A percentile compares a stretch with the other conserved stretches of the same genome.
These are phyloP conservation scores for Lutra lutra DNA, from an alignment of 2,797 vertebrate genomes.

Conservation along the genomic window DNA sequence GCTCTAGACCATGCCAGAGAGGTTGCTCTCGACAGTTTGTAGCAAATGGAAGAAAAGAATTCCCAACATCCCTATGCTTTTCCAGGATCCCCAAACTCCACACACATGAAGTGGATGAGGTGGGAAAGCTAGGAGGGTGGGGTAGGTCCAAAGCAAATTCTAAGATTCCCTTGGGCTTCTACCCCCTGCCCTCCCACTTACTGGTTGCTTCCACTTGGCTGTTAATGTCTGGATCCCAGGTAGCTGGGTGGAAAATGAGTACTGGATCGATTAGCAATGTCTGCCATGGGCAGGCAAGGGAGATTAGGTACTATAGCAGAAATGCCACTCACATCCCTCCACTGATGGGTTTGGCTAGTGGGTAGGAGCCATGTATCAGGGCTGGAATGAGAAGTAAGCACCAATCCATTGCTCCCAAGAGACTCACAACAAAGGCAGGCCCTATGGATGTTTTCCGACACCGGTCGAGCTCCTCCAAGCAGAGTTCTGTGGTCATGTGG, in stretches of 20 bases:
- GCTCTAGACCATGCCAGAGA: background rate
- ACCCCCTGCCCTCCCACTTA: background rate
- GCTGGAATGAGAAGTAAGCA: background rate
- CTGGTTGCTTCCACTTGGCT: background rate
- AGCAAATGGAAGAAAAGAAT: background rate
- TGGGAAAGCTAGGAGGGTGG: background rate
- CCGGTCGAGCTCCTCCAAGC: constrained; percentile 88
- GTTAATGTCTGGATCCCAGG: background rate
- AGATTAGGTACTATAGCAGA: background rate
- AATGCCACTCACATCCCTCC: background rate
- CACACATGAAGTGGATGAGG: background rate
- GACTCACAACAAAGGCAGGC: constrained; percentile 89
- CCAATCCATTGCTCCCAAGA: background rate
- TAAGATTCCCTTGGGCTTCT: background rate
- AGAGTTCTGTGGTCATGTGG: constrained; percentile 86
- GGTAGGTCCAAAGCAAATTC: background rate
- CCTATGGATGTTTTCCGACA: constrained; percentile 87
- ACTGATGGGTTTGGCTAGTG: background rate
- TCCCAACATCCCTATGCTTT: background rate
- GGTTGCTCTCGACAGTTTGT: background rate
- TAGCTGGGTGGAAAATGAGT: background rate
- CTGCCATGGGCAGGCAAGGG: background rate
- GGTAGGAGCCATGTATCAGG: background rate
- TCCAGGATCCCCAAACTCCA: background rate
- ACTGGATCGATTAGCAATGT: background rate